Conservation (phyloP, 2,888 invertebrate species). For the Abrostola tripartita region DNA sequence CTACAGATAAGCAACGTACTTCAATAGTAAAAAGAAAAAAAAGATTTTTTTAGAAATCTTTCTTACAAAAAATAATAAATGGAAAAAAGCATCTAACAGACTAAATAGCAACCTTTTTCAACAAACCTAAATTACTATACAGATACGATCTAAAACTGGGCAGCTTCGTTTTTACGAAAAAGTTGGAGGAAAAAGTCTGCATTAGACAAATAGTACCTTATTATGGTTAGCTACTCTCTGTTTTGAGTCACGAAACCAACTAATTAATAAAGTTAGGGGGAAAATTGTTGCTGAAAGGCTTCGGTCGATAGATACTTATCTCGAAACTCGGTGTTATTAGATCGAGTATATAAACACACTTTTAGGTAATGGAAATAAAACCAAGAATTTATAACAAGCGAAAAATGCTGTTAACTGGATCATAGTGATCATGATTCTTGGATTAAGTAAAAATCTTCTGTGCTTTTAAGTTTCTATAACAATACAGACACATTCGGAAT, state of each 20-base stretch:
- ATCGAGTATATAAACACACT: slow-evolving; percentile 4
- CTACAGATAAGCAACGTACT: not conserved
- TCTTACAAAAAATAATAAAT: not conserved
- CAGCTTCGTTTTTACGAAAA: not conserved
- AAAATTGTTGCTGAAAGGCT: slow-evolving; percentile 1
- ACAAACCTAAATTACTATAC: not conserved
- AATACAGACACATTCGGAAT: slow-evolving; percentile 27
- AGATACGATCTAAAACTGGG: not conserved
- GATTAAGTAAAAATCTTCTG: slow-evolving; percentile 15
- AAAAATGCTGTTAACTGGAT: too few relatives aligned
- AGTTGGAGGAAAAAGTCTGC: not conserved
- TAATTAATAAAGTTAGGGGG: slow-evolving; percentile 13
- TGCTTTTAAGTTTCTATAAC: slow-evolving; percentile 17
- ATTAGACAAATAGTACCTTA: slow-evolving; percentile 2
- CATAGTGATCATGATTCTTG: too few relatives aligned
- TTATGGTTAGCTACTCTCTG: not conserved
- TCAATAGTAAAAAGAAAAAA: not conserved
- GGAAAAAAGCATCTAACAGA: not conserved
- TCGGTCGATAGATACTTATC: not conserved
- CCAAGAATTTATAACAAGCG: too few relatives aligned
- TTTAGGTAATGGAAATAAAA: slow-evolving; percentile 2
- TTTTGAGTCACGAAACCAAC: slow-evolving; percentile 9
- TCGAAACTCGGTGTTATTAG: slow-evolving; percentile 4
- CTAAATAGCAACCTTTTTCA: not conserved
- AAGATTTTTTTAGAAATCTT: not conserved